Conservation (phyloP, 1,140 invertebrate species). For the Condylostylus longicornis region DNA sequence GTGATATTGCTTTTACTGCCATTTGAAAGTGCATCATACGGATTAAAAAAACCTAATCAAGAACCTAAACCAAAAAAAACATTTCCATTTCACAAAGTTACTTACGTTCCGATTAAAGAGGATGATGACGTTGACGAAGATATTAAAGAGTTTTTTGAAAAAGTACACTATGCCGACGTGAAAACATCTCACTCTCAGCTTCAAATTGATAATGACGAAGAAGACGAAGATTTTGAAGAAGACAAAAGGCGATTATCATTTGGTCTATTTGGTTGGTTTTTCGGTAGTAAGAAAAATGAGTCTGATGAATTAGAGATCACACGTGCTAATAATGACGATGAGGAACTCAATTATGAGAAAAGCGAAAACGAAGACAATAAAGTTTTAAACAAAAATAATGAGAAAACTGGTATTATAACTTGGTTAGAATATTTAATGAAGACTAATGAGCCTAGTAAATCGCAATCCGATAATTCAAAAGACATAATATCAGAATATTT, state of each 20-base stretch:
- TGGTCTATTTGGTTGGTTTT: conserved; percentile 4
- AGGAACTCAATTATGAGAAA: conserved; percentile 6
- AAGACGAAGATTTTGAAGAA: conserved; percentile 8
- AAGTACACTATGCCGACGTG: too few species aligned
- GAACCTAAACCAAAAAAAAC: too few species aligned
- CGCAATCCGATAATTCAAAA: conserved; percentile 7
- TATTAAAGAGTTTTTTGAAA: too few species aligned
- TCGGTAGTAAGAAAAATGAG: conserved; percentile 6
- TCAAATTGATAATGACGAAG: conserved; percentile 6
- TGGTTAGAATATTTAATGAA: conserved; percentile 26
- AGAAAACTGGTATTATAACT: conserved; percentile 20
- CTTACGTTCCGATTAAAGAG: too few species aligned
- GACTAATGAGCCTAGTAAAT: conserved; percentile 1
- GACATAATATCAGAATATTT: conserved; percentile 8
- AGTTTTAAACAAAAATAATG: neutral
- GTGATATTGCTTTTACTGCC: too few species aligned
- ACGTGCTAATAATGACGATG: conserved; percentile 8
- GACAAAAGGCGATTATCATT: conserved; percentile 6
- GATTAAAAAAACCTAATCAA: too few species aligned
- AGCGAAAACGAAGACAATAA: conserved; percentile 8
- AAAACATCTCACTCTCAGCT: neutral
- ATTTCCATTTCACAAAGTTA: too few species aligned
- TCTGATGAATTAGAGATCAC: conserved; percentile 7
- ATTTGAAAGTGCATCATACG: too few species aligned
- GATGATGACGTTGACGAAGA: too few species aligned